A percentile compares a stretch with the other conserved stretches of the same genome.
phyloP scores from a whole-genome alignment of 2,888 invertebrate species.

The Lithophane ornitopus region DNA sequence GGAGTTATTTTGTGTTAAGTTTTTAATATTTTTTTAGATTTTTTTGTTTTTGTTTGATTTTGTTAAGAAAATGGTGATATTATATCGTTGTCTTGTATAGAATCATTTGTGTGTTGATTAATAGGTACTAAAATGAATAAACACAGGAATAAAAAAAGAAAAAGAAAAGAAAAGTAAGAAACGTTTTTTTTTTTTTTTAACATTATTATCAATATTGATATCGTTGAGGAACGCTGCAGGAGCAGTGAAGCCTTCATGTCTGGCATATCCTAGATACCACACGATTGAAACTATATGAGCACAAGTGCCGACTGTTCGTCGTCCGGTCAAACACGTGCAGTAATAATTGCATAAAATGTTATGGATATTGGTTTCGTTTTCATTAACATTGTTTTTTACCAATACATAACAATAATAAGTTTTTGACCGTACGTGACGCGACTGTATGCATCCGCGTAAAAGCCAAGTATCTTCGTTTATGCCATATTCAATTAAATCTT shows the following conservation, averaged over 20 bases:
- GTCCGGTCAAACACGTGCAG: slow-evolving; percentile 1
- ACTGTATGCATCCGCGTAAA: not conserved
- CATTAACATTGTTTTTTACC: not conserved
- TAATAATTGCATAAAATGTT: not conserved
- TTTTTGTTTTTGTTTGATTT: too few relatives aligned
- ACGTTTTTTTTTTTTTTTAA: not conserved
- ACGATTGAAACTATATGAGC: slow-evolving; percentile 12
- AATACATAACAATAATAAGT: too few relatives aligned
- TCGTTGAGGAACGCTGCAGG: not conserved
- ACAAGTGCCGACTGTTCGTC: slow-evolving; percentile 2
- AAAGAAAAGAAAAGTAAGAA: too few relatives aligned
- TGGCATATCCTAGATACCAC: slow-evolving; percentile 12
- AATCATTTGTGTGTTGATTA: too few relatives aligned
- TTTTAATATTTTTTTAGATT: too few relatives aligned
- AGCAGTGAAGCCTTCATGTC: slow-evolving; percentile 9
- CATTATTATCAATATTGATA: not conserved
- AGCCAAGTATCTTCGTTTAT: not conserved
- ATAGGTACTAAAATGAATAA: not conserved
- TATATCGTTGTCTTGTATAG: too few relatives aligned
- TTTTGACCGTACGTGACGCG: not conserved
- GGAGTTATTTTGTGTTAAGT: too few relatives aligned
- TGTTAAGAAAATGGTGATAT: too few relatives aligned
- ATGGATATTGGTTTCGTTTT: slow-evolving; percentile 8
- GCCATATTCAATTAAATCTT: not conserved
- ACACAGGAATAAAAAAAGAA: not conserved